Evolutionary conservation across 1,140 invertebrate genomes (phyloP).

Genomic region (Stegodyphus mimosarum): DNA sequence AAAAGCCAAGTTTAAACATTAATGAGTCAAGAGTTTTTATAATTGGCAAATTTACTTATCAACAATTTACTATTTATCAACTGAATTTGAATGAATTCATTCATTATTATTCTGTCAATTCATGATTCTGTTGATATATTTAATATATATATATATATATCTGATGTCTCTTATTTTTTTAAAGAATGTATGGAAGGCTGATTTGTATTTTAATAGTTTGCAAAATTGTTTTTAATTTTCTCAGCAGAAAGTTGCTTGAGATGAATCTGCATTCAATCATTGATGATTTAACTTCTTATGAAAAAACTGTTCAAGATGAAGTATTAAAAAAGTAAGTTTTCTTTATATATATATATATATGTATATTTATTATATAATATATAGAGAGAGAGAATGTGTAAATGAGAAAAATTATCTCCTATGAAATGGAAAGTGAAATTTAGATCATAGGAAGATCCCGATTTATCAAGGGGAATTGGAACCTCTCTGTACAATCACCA

Average conservation of each 20-base stretch:
- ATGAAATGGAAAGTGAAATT: too few relatives aligned
- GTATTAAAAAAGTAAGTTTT: slow-evolving; percentile 60
- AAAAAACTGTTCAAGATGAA: slow-evolving; percentile 64
- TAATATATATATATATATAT: background rate
- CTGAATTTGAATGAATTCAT: background rate
- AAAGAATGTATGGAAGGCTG: background rate
- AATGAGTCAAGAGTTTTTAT: background rate
- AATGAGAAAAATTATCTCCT: background rate
- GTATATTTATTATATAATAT: too few relatives aligned
- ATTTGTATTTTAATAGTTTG: background rate
- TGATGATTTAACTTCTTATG: slow-evolving; percentile 63
- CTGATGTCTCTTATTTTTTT: background rate
- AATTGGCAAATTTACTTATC: background rate
- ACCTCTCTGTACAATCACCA: too few relatives aligned
- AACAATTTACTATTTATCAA: too few relatives aligned
- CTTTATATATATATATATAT: background rate
- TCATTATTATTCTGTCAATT: background rate
- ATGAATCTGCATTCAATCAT: slow-evolving; percentile 64
- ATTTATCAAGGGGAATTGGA: too few relatives aligned
- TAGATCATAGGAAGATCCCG: too few relatives aligned
- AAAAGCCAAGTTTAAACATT: background rate
- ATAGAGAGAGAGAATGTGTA: too few relatives aligned
- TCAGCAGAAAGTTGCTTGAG: slow-evolving; percentile 62
- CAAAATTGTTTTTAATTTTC: slow-evolving; percentile 31
- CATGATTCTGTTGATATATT: too few relatives aligned